Conservation (phyloP, 2,797 vertebrate species). For the Squalus acanthias region DNA sequence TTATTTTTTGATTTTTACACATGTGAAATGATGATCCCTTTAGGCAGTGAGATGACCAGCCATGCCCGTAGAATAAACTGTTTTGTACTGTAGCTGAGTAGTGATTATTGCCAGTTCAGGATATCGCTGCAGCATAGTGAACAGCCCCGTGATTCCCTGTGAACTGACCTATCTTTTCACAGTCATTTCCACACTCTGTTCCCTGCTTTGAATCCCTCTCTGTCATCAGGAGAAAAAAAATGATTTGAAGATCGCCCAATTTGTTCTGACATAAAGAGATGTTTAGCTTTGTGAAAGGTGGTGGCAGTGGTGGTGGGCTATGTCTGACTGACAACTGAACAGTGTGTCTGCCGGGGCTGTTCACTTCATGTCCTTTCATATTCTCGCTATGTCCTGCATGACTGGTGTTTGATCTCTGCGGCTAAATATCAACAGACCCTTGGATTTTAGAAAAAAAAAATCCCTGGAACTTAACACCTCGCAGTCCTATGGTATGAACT, state of each 20-base stretch:
- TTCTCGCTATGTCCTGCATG: slow-evolving; percentile 53
- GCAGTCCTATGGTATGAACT: slow-evolving; percentile 40
- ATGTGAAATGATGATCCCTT: slow-evolving; percentile 33
- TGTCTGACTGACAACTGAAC: slow-evolving; percentile 63
- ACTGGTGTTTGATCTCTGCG: slow-evolving; percentile 73
- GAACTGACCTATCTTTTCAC: slow-evolving; percentile 10
- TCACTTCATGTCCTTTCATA: slow-evolving; percentile 51
- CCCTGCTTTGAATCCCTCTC: slow-evolving; percentile 18
- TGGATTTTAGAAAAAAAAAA: slow-evolving; percentile 51
- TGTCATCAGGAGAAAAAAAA: slow-evolving; percentile 54
- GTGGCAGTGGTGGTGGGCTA: slow-evolving; percentile 47
- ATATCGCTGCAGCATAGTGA: background rate
- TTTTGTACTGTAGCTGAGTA: background rate
- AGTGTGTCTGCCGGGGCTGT: slow-evolving; percentile 58
- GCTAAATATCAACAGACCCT: slow-evolving; percentile 65
- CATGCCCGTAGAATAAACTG: slow-evolving; percentile 7
- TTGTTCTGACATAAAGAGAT: slow-evolving; percentile 82
- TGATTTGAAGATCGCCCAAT: slow-evolving; percentile 76
- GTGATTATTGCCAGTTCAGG: slow-evolving; percentile 22
- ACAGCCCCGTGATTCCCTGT: background rate
- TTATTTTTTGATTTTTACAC: slow-evolving; percentile 29
- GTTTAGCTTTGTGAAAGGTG: slow-evolving; percentile 73
- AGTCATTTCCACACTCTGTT: slow-evolving; percentile 33
- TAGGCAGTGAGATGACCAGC: slow-evolving; percentile 23
- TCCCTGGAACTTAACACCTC: slow-evolving; percentile 64